Evolutionary conservation across 2,113 vertebrate species (phyloP).

Genomic region (Oncorhynchus nerka): DNA sequence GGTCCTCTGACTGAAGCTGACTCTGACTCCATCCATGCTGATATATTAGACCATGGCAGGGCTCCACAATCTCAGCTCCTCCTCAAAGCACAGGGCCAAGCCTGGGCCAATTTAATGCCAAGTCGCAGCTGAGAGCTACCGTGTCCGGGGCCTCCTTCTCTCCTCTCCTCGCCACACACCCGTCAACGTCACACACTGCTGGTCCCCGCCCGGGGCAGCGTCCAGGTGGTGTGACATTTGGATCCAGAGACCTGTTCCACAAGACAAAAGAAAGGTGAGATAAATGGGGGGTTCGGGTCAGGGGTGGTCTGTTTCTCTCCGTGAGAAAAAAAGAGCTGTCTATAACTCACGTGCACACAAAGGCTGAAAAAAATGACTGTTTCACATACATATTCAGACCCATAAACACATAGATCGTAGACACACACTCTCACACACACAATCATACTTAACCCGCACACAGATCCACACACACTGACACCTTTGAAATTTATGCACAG

Average conservation of each 20-base stretch:
- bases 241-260: slow-evolving; percentile 48
- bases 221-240: slow-evolving; percentile 52
- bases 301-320: neutral
- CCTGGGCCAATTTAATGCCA: slow-evolving; percentile 64
- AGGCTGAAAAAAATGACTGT: neutral
- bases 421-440: slow-evolving; percentile 7
- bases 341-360: neutral
- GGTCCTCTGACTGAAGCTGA: slow-evolving; percentile 62
- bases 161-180: slow-evolving; percentile 69
- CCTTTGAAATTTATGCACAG: slow-evolving; percentile 44
- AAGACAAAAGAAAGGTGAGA: slow-evolving; percentile 31
- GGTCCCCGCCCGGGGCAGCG: slow-evolving; percentile 39
- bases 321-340: neutral
- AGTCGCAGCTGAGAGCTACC: slow-evolving; percentile 50
- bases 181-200: slow-evolving; percentile 34
- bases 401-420: slow-evolving; percentile 4
- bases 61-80: slow-evolving; percentile 62
- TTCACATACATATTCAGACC: slow-evolving; percentile 26
- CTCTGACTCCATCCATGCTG: slow-evolving; percentile 75
- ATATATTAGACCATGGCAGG: slow-evolving; percentile 69
- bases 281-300: slow-evolving; percentile 15
- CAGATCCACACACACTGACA: slow-evolving; percentile 28
- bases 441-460: slow-evolving; percentile 8
- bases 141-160: slow-evolving; percentile 39
- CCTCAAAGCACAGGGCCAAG: slow-evolving; percentile 59